Base-by-base conservation (phyloP, 2,113 vertebrate species). In the Hippolais icterina region DNA sequence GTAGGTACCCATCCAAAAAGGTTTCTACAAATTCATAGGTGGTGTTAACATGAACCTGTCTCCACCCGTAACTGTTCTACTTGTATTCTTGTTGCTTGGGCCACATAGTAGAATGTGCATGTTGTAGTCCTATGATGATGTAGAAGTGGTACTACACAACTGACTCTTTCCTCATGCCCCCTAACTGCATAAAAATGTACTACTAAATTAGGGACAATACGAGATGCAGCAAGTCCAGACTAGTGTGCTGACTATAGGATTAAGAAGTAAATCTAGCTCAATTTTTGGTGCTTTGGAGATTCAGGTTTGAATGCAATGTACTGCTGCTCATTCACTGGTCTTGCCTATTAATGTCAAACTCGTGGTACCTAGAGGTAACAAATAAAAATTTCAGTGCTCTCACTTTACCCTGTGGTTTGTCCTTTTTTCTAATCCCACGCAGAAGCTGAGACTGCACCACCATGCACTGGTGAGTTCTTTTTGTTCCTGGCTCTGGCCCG, bases 31-130 rank as follows among this genome's bases (percentile, higher is more conserved):
- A 98, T 98, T 98, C 98, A 98, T 98, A 99, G 98, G 98, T 98
- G 98, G 78, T 97, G 97, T 97, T 98, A 98, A 98, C 96, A 95
- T 95, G 96, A 98, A 97, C 94, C 72, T 96, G 97, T 97, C 97
- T 97, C 95, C 95, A 95, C 96, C 92, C 63, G 53, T 98, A 96
- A 97, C 86, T 97, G 98, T 98, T 98, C 97, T 97, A 97, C 94
- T 96, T 96, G 98, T 99, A 97, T 98, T 98, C 98, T 97, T 97
- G 98, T 99, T 98, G 98, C 98, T 98, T 97, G 96, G 98, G 96
- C 98, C 98, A 98, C 97, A 97, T 97, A 98, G 96, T 99, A 98
- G 98, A 98, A 98, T 97, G 98, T 99, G 99, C 99, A 99, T 99
- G 99, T 99, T 98, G 96, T 98, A 98, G 98, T 98, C 98, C 98